Conservation (phyloP, 2,113 vertebrate species). For the Rafetus swinhoei region DNA sequence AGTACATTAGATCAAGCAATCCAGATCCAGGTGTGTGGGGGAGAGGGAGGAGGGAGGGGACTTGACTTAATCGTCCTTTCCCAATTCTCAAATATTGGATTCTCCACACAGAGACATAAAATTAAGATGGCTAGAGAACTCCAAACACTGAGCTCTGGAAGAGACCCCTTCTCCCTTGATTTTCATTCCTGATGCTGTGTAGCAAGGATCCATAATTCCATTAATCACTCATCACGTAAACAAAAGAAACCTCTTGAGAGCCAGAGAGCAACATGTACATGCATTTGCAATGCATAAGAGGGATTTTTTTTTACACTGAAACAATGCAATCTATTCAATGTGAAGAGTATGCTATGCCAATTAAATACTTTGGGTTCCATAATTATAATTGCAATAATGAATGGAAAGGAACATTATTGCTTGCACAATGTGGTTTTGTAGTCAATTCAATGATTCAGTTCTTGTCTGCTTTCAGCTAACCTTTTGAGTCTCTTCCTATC, state of each 20-base stretch:
- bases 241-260: slow-evolving; percentile 81
- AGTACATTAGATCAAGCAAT: neutral
- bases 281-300: slow-evolving; percentile 74
- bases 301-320: slow-evolving; percentile 54
- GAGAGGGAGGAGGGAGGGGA: too few relatives aligned
- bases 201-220: slow-evolving; percentile 69
- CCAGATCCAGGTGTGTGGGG: neutral
- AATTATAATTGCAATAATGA: slow-evolving; percentile 82
- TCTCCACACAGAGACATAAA: neutral
- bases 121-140: neutral
- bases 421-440: slow-evolving; percentile 71
- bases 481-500: slow-evolving; percentile 67
- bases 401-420: slow-evolving; percentile 72
- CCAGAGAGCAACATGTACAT: slow-evolving; percentile 69
- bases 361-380: slow-evolving; percentile 81
- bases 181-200: slow-evolving; percentile 37
- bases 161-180: slow-evolving; percentile 33
- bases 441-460: slow-evolving; percentile 52
- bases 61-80: too few relatives aligned
- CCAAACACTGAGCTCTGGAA: slow-evolving; percentile 6
- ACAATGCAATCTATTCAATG: slow-evolving; percentile 82
- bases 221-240: slow-evolving; percentile 80
- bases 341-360: slow-evolving; percentile 76
- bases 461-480: slow-evolving; percentile 69
- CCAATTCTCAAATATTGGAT: neutral